These are phyloP conservation scores for Hofmannophila pseudospretella DNA, from an alignment of 2,888 invertebrate species.

Conservation along the genomic window DNA sequence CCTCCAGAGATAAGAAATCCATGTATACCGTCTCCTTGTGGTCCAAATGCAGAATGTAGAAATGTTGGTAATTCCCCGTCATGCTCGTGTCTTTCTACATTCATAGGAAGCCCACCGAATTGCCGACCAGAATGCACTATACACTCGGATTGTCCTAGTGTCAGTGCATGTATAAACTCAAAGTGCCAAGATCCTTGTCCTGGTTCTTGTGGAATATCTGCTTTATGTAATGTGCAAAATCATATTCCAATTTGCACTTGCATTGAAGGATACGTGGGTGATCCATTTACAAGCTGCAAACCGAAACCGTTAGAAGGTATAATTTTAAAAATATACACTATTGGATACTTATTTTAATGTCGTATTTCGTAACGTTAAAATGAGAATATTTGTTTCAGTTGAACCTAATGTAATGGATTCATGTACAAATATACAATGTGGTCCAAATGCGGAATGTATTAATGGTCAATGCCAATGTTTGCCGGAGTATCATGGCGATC, in stretches of 20 bases:
- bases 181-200: constrained; percentile 88
- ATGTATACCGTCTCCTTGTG: constrained; percentile 82
- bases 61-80: constrained; percentile 78
- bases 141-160: constrained; percentile 85
- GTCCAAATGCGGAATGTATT: constrained; percentile 80
- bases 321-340: too few species aligned
- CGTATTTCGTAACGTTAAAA: not conserved
- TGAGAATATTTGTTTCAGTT: constrained; percentile 34
- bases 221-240: constrained; percentile 81
- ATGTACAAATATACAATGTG: constrained; percentile 84
- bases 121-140: constrained; percentile 84
- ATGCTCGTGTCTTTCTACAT: constrained; percentile 81
- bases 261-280: constrained; percentile 83
- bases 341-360: too few species aligned
- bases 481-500: constrained; percentile 85
- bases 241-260: constrained; percentile 88
- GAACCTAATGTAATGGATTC: constrained; percentile 71
- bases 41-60: constrained; percentile 81
- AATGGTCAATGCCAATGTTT: constrained; percentile 84
- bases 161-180: constrained; percentile 85
- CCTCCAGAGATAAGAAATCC: constrained; percentile 58
- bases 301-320: constrained; percentile 69
- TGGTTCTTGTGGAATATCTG: constrained; percentile 83
- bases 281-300: constrained; percentile 82
- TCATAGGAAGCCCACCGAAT: constrained; percentile 84